Evolutionary conservation across 37 sponge, comb jelly and placozoan genomes (phyloP), one percentile per base, ranked within the genome.

Genomic region (Tethya wilhelma): DNA sequence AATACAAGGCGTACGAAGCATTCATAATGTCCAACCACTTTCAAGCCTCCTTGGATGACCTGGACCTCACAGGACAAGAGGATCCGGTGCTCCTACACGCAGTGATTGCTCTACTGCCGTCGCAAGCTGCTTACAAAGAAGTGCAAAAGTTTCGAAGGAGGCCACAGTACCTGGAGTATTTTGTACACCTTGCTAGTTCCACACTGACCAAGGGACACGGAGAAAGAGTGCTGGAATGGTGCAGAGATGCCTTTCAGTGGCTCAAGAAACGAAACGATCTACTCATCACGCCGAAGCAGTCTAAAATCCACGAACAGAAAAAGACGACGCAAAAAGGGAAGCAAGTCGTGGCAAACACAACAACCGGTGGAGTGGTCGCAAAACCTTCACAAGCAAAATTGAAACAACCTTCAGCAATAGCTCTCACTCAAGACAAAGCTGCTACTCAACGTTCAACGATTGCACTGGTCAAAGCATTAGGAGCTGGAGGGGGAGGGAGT

Each of bases 81-180:
- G 91, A 96, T 63, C 86, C 89, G 39, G 84, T 75, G 31, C 31
- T 96, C 23, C 83, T 96, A 31, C 87, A 93, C 73, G 53, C 78
- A 32, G 82, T 83, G 39, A 85, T 96, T 3, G 82, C 85, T 56
- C 78, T 71, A 31, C 56, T 79, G 75, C 56, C 88, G 2, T 44
- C 70, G 4, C 37, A 36, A 3, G 44, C 42, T 1, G 93, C 97
- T 20, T 77, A 96, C 83, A 92, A 82, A 64, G 93, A 96, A 55
- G 97, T 97, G 29, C 60, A 58, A 69, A 97, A 94, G 86, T 97
- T 97, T 59, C 74, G 92, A 2, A 70, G 92, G 22, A 65, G 94
- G 23, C 86, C 97, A 2, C 92, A 89, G 60, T 97, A 91, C 72
- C 84, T 97, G 36, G 95, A 93, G 87, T 76, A 83, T 42, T 82